These are phyloP conservation scores for Bombyx mandarina DNA, from an alignment of 1,140 invertebrate species.

Conservation along the genomic window DNA sequence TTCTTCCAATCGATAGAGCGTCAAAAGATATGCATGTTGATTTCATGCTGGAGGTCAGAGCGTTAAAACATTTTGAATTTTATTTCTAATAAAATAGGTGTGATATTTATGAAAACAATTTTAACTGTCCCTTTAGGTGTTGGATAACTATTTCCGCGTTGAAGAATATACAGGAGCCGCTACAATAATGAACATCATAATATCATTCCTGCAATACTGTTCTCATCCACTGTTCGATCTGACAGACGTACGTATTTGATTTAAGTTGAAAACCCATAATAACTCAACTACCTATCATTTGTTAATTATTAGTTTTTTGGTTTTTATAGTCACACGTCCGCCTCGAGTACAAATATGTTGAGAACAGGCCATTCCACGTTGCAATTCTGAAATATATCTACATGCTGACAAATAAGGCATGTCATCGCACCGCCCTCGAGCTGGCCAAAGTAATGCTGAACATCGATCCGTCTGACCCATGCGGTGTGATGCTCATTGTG, in stretches of 20 bases:
- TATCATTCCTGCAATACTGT: conserved; percentile 79
- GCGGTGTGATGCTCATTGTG: conserved; percentile 85
- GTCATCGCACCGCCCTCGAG: conserved; percentile 86
- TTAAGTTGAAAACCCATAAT: not conserved
- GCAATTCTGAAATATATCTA: conserved; percentile 88
- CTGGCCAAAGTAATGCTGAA: conserved; percentile 83
- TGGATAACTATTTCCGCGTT: conserved; percentile 72
- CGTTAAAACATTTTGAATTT: not conserved
- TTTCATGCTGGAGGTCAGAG: conserved; percentile 30
- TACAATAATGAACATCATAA: conserved; percentile 45
- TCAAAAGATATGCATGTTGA: conserved; percentile 77
- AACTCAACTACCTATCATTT: not conserved
- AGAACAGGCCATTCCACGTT: conserved; percentile 90
- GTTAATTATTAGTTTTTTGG: not conserved
- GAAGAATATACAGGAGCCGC: conserved; percentile 25
- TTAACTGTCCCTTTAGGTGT: conserved; percentile 79
- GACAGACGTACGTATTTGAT: conserved; percentile 22
- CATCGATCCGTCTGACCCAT: conserved; percentile 88
- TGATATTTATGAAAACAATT: not conserved
- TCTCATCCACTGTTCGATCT: conserved; percentile 32
- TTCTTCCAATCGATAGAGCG: not conserved
- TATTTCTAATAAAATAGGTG: not conserved
- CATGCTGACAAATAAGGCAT: conserved; percentile 85
- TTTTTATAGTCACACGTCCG: conserved; percentile 50
- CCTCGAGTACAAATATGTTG: conserved; percentile 85